Evolutionary conservation across 92 coral and sea anemone genomes (phyloP).

Genomic region (Metridium senile): DNA sequence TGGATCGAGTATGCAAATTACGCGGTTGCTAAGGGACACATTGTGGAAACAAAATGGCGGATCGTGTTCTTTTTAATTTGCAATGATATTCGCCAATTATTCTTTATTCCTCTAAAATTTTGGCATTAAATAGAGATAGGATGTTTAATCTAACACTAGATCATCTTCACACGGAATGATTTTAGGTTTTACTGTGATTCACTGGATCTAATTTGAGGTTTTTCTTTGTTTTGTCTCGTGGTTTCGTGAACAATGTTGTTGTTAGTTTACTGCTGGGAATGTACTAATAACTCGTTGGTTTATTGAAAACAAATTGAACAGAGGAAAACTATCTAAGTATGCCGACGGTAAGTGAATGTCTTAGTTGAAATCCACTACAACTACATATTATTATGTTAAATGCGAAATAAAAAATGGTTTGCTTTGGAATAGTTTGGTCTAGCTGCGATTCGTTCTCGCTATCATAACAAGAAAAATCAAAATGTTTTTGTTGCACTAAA

Average conservation of each 20-base stretch:
- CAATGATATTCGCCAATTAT: not conserved
- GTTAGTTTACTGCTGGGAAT: not conserved
- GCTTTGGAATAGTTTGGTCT: no score
- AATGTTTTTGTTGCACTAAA: no score
- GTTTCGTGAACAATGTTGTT: not conserved
- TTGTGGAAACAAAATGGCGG: slow-evolving; percentile 59
- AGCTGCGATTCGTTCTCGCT: no score
- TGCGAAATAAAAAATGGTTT: no score
- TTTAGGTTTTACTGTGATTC: not conserved
- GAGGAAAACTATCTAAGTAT: not conserved
- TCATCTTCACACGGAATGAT: no score
- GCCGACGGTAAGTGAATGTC: slow-evolving; percentile 10
- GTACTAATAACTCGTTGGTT: not conserved
- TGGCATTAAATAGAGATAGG: not conserved
- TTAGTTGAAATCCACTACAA: not conserved
- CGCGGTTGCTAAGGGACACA: slow-evolving; percentile 59
- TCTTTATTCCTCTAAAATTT: not conserved
- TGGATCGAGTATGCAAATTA: slow-evolving; percentile 21
- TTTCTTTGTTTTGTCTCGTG: not conserved
- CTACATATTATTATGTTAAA: no score
- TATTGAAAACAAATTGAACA: not conserved
- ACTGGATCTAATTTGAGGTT: slow-evolving; percentile 12
- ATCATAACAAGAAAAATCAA: no score
- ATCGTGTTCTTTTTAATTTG: not conserved
- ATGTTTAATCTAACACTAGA: no score